phyloP scores from a whole-genome alignment of 2,888 invertebrate genomes.

The Mythimna lalbum region DNA sequence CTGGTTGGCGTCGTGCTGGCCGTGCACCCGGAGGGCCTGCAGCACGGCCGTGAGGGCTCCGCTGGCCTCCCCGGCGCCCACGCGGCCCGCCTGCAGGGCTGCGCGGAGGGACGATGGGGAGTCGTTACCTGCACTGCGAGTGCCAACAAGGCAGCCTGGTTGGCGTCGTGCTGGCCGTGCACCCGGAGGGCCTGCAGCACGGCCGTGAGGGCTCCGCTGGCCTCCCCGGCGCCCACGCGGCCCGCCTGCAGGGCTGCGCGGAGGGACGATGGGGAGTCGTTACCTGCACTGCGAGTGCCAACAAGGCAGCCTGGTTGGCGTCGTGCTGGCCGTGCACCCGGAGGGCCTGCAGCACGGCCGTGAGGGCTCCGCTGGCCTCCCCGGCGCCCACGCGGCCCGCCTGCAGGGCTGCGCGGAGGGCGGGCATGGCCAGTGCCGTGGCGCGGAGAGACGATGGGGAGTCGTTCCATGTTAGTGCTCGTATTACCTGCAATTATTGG shows the following conservation, averaged over 20 bases:
- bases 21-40: conserved; percentile 95
- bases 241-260: conserved; percentile 78
- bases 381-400: conserved; percentile 85
- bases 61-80: conserved; percentile 82
- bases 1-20: conserved; percentile 97
- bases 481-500: conserved; percentile 77
- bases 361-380: conserved; percentile 92
- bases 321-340: conserved; percentile 97
- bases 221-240: conserved; percentile 86
- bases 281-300: conserved; percentile 95
- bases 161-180: conserved; percentile 97
- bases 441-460: conserved; percentile 95
- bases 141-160: conserved; percentile 95
- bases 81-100: conserved; percentile 85
- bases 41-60: conserved; percentile 94
- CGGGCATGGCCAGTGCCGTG: conserved; percentile 93
- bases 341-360: conserved; percentile 94
- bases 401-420: conserved; percentile 84
- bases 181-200: conserved; percentile 95
- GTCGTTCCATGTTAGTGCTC: conserved; percentile 94
- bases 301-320: conserved; percentile 95
- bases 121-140: conserved; percentile 95
- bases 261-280: conserved; percentile 94
- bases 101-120: conserved; percentile 92
- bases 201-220: conserved; percentile 93